Percentiles rank a stretch among this genome's conserved stretches.
Evolutionary conservation across 2,888 invertebrate genomes (phyloP).

Genomic region (Eristalis pertinax): DNA sequence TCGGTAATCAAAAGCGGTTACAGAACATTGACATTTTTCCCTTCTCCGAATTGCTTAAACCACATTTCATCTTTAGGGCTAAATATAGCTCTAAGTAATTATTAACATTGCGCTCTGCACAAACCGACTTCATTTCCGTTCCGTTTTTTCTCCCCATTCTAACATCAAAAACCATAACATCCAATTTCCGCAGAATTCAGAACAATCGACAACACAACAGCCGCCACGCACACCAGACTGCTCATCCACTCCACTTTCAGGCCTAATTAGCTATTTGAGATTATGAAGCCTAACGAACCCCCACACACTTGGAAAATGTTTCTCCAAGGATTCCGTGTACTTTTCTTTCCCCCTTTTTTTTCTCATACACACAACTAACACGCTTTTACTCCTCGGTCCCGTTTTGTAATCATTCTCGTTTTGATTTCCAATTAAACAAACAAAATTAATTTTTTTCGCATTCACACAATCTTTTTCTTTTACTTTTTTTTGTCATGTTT

Average conservation of each 20-base stretch:
- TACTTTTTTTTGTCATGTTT: constrained; percentile 75
- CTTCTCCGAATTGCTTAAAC: too few relatives aligned
- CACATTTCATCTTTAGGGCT: too few relatives aligned
- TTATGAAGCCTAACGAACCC: constrained; percentile 19
- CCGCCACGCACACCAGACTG: background rate
- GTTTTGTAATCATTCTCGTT: constrained; percentile 69
- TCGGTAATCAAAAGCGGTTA: too few relatives aligned
- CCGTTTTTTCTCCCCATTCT: too few relatives aligned
- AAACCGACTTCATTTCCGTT: too few relatives aligned
- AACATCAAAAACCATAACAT: too few relatives aligned
- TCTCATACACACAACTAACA: constrained; percentile 36
- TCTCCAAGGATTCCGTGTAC: background rate
- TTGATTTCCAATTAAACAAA: constrained; percentile 31
- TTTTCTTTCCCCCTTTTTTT: constrained; percentile 20
- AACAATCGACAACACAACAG: background rate
- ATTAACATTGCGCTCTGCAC: too few relatives aligned
- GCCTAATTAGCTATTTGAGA: background rate
- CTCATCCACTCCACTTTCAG: background rate
- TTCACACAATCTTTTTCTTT: constrained; percentile 68
- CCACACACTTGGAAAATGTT: background rate
- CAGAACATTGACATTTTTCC: too few relatives aligned
- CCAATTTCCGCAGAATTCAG: too few relatives aligned
- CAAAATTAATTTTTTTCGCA: constrained; percentile 51
- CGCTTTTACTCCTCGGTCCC: constrained; percentile 73
- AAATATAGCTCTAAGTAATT: too few relatives aligned